Evolutionary conservation across 1,140 invertebrate species (phyloP).

Genomic region (Drosophila orena): DNA sequence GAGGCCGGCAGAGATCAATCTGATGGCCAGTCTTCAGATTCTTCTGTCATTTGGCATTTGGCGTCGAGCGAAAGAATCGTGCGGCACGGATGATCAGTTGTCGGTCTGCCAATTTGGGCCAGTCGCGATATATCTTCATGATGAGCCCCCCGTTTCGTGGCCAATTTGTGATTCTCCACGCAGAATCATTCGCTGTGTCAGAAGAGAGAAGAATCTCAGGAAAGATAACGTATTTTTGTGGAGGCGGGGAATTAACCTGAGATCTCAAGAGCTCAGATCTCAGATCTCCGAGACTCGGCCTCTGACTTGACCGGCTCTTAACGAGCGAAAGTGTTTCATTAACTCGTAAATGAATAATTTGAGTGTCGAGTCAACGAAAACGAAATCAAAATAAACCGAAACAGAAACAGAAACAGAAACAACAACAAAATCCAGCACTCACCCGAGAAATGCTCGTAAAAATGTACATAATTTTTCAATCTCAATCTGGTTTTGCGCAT

Average conservation of each 20-base stretch:
- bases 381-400: slow-evolving; percentile 57
- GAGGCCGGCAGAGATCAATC: slow-evolving; percentile 34
- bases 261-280: slow-evolving; percentile 2
- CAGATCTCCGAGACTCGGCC: not conserved
- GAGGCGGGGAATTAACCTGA: slow-evolving; percentile 5
- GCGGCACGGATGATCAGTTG: slow-evolving; percentile 68
- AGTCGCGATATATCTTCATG: slow-evolving; percentile 40
- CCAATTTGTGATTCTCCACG: slow-evolving; percentile 64
- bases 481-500: slow-evolving; percentile 47
- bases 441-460: slow-evolving; percentile 50
- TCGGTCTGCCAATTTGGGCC: slow-evolving; percentile 61
- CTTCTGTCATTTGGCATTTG: slow-evolving; percentile 31
- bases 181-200: not conserved
- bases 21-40: slow-evolving; percentile 27
- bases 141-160: slow-evolving; percentile 46
- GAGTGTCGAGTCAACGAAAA: slow-evolving; percentile 45
- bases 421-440: slow-evolving; percentile 18
- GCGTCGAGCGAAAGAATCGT: slow-evolving; percentile 51
- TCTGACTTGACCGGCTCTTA: slow-evolving; percentile 46
- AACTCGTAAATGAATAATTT: slow-evolving; percentile 63
- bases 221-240: slow-evolving; percentile 1
- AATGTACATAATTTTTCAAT: slow-evolving; percentile 74
- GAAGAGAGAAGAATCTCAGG: slow-evolving; percentile 1
- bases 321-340: slow-evolving; percentile 77
- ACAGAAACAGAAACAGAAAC: slow-evolving; percentile 14